phyloP scores from a whole-genome alignment of 2,888 invertebrate species.

The Gymnocheta viridis region DNA sequence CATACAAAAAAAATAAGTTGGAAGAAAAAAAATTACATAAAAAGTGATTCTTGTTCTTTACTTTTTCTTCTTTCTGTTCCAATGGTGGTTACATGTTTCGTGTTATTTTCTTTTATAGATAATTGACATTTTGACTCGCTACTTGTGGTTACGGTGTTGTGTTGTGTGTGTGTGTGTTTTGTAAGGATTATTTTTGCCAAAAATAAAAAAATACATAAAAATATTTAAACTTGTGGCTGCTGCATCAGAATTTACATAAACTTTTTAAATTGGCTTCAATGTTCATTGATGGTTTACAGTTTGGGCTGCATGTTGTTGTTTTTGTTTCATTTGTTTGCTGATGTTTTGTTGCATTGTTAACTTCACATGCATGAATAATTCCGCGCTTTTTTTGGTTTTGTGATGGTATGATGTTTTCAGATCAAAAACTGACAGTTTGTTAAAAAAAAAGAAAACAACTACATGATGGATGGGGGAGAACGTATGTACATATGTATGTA shows the following conservation, averaged over 20 bases:
- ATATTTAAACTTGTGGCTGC: constrained; percentile 62
- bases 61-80: constrained; percentile 3
- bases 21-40: constrained; percentile 49
- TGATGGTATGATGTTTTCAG: constrained; percentile 52
- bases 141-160: constrained; percentile 52
- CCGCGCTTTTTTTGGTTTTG: not conserved
- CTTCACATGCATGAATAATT: constrained; percentile 23
- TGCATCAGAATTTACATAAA: constrained; percentile 62
- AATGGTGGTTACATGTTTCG: constrained; percentile 45
- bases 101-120: constrained; percentile 61
- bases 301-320: constrained; percentile 11
- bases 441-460: constrained; percentile 20
- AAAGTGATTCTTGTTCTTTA: constrained; percentile 57
- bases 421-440: constrained; percentile 68
- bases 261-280: constrained; percentile 70
- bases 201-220: not conserved
- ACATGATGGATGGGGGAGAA: constrained; percentile 57
- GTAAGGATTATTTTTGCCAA: constrained; percentile 16
- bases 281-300: constrained; percentile 59
- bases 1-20: constrained; percentile 9
- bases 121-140: constrained; percentile 70
- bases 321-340: not conserved
- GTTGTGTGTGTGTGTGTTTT: not conserved
- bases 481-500: no score
- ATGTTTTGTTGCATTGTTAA: constrained; percentile 49